These are phyloP conservation scores for Gnathonemus longibarbis DNA, from an alignment of 2,113 vertebrate genomes.

Conservation along the genomic window DNA sequence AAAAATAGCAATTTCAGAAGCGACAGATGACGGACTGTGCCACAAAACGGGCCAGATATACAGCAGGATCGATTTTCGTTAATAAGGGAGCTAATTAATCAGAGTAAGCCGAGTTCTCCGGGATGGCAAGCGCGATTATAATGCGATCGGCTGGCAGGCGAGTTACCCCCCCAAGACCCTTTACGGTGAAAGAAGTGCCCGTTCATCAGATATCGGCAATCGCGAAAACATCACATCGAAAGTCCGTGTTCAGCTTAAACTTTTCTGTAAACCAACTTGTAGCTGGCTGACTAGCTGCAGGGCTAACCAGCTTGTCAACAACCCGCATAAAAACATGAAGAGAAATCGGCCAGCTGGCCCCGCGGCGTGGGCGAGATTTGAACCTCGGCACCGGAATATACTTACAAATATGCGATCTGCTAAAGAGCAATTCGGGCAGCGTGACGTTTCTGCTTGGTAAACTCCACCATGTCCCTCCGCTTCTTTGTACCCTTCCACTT, in stretches of 20 bases:
- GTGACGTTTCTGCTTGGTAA: not conserved
- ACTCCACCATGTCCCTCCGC: not conserved
- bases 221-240: not conserved
- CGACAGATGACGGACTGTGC: not conserved
- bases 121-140: not conserved
- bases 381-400: not conserved
- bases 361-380: not conserved
- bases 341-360: not conserved
- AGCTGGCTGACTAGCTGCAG: not conserved
- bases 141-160: not conserved
- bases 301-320: constrained; percentile 4
- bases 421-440: not conserved
- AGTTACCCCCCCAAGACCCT: not conserved
- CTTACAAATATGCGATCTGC: constrained; percentile 1
- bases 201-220: not conserved
- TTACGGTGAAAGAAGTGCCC: not conserved
- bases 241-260: not conserved
- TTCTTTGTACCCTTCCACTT: not conserved
- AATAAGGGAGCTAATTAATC: not conserved
- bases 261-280: not conserved
- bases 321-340: not conserved
- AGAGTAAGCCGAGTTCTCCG: not conserved
- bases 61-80: not conserved
- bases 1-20: not conserved
- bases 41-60: not conserved